Evolutionary conservation across 2,888 invertebrate species (phyloP).

Genomic region (Caenorhabditis imperialis): DNA sequence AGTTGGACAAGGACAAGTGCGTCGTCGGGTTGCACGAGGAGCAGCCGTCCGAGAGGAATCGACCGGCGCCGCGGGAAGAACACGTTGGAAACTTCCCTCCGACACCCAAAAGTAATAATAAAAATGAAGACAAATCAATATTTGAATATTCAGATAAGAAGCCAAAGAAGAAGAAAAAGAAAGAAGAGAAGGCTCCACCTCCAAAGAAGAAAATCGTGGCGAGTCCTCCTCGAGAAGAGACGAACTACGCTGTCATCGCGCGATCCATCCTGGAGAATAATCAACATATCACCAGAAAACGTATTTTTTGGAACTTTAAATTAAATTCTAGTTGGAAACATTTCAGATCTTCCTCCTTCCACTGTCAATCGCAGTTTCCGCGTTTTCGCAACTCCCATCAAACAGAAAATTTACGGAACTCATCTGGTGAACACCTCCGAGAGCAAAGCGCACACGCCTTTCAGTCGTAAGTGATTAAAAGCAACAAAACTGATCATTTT

Average conservation of each 20-base stretch:
- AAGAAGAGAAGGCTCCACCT: too few species aligned
- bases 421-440: too few species aligned
- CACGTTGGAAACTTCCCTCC: slow-evolving; percentile 8
- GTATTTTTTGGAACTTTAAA: not conserved
- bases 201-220: too few species aligned
- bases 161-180: not conserved
- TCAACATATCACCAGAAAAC: not conserved
- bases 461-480: too few species aligned
- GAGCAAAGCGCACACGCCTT: too few species aligned
- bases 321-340: not conserved
- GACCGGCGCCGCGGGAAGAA: slow-evolving; percentile 4
- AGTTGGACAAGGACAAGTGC: slow-evolving; percentile 1
- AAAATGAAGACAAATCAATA: not conserved
- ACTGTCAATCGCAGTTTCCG: not conserved
- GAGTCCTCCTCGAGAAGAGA: too few species aligned
- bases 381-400: slow-evolving; percentile 19
- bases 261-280: not conserved
- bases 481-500: too few species aligned
- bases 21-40: too few species aligned
- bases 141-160: not conserved
- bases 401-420: not conserved
- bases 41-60: not conserved
- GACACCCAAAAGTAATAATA: too few species aligned
- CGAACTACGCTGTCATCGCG: too few species aligned
- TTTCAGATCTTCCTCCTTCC: too few species aligned